A percentile compares a stretch with the other conserved stretches of the same genome.
Evolutionary conservation across 2,888 invertebrate species (phyloP).

Genomic region (Glomeris marginata): DNA sequence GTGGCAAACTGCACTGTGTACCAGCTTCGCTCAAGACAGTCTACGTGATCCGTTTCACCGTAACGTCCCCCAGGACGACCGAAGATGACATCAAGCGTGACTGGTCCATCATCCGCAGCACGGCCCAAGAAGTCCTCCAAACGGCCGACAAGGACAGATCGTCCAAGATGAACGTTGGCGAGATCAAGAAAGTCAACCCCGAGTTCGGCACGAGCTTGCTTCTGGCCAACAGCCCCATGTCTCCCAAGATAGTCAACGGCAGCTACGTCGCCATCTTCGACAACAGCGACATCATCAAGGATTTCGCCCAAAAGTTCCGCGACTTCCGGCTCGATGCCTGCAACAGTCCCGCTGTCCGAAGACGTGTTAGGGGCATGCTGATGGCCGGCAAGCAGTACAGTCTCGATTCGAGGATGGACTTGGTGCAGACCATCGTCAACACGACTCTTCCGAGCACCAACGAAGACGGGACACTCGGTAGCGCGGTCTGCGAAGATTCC

Average conservation of each 20-base stretch:
- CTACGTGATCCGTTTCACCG: conserved; percentile 76
- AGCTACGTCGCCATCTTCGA: conserved; percentile 86
- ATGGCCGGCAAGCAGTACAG: conserved; percentile 85
- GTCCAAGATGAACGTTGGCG: conserved; percentile 19
- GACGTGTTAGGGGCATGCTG: conserved; percentile 70
- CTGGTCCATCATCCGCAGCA: conserved; percentile 44
- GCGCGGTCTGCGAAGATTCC: not conserved
- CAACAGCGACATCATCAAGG: conserved; percentile 50
- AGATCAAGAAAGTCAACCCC: conserved; percentile 48
- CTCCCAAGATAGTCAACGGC: conserved; percentile 89
- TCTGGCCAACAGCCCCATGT: conserved; percentile 87
- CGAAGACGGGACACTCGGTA: conserved; percentile 5
- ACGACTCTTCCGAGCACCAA: conserved; percentile 10
- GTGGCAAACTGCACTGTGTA: conserved; percentile 82
- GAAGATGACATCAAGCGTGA: conserved; percentile 48
- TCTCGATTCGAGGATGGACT: conserved; percentile 76
- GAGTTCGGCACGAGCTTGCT: conserved; percentile 86
- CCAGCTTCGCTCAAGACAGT: conserved; percentile 76
- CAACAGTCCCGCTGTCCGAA: conserved; percentile 69
- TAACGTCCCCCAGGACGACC: conserved; percentile 69
- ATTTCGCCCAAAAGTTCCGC: conserved; percentile 53
- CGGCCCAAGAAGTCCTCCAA: conserved; percentile 26
- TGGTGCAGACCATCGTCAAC: conserved; percentile 38
- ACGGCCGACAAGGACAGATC: conserved; percentile 53
- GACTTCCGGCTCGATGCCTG: conserved; percentile 54